A percentile compares a stretch with the other conserved stretches of the same genome.
phyloP scores from a whole-genome alignment of 2,888 invertebrate genomes.

The Anagyrus pseudococci region DNA sequence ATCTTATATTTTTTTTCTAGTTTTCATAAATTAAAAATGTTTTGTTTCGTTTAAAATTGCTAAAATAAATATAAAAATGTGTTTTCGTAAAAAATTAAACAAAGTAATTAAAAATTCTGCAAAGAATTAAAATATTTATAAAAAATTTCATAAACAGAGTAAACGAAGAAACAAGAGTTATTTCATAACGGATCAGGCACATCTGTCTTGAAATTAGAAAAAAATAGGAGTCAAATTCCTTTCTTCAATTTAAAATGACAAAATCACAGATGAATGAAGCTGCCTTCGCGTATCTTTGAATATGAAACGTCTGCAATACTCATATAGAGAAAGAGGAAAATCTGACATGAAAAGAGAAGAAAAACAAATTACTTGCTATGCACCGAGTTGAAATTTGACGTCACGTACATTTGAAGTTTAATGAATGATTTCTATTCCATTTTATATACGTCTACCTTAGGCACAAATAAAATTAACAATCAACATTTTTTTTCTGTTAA shows the following conservation, averaged over 20 bases:
- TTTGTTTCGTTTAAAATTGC: no score
- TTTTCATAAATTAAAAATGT: no score
- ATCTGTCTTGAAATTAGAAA: no score
- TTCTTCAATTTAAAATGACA: not conserved
- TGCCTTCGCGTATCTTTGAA: not conserved
- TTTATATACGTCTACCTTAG: not conserved
- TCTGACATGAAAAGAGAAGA: not conserved
- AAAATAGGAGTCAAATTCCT: no score
- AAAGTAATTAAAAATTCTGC: no score
- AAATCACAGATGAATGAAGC: not conserved
- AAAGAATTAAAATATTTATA: no score
- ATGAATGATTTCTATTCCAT: conserved; percentile 23
- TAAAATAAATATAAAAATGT: no score
- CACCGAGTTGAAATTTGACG: conserved; percentile 8
- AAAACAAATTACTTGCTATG: conserved; percentile 13
- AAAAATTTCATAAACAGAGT: no score
- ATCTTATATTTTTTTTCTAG: no score
- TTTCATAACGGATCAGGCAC: no score
- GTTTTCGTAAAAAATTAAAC: no score
- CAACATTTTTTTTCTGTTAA: conserved; percentile 13
- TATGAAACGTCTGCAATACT: not conserved
- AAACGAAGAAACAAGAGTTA: no score
- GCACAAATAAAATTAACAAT: not conserved
- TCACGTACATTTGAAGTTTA: conserved; percentile 8
- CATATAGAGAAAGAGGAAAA: not conserved